phyloP scores from a whole-genome alignment of 2,113 vertebrate genomes.

The Lasiurus cinereus region DNA sequence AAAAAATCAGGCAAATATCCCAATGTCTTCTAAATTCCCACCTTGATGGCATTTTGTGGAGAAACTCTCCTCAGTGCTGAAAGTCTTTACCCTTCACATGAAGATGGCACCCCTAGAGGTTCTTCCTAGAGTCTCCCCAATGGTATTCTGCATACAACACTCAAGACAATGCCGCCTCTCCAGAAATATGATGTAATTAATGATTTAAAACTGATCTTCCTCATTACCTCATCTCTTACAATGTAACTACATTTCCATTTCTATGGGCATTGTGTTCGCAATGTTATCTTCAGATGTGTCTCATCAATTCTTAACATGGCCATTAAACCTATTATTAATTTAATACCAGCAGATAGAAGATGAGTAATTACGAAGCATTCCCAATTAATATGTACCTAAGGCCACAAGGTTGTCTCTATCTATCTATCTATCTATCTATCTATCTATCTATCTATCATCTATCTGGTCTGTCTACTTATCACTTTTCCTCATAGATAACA shows the following conservation, averaged over 20 bases:
- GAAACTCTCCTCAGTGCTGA: background rate
- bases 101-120: fast-evolving
- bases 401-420: background rate
- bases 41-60: background rate
- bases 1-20: background rate
- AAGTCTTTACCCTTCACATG: background rate
- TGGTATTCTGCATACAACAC: background rate
- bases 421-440: background rate
- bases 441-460: too few relatives aligned
- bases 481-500: conserved; percentile 17
- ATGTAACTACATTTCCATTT: conserved; percentile 9
- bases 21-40: background rate
- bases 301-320: conserved; percentile 57
- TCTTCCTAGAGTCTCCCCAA: background rate
- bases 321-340: conserved; percentile 67
- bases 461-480: background rate
- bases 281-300: background rate
- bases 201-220: background rate
- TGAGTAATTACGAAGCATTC: conserved; percentile 64
- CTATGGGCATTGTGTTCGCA: background rate
- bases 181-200: conserved; percentile 10
- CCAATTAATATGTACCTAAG: conserved; percentile 47
- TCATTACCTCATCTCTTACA: background rate
- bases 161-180: background rate
- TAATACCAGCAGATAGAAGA: conserved; percentile 49